These are phyloP conservation scores for Drosophila robusta DNA, from an alignment of 2,888 invertebrate species.

Conservation along the genomic window DNA sequence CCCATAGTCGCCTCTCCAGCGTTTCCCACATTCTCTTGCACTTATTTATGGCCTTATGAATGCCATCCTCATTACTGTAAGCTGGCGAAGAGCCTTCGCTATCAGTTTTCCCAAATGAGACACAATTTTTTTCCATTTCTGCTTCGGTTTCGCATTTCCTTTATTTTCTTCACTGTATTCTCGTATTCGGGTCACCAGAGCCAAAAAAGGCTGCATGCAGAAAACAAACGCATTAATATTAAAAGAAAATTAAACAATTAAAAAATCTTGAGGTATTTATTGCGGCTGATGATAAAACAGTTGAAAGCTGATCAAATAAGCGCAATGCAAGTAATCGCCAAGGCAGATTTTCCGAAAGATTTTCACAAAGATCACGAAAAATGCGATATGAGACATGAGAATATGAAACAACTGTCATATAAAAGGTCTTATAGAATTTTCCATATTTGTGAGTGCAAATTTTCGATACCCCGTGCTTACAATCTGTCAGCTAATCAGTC, in stretches of 20 bases:
- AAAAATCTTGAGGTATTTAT: constrained; percentile 32
- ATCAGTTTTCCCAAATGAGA: constrained; percentile 52
- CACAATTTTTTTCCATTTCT: constrained; percentile 21
- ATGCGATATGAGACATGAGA: too few relatives aligned
- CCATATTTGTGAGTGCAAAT: too few relatives aligned
- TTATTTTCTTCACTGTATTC: neutral
- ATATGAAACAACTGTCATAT: too few relatives aligned
- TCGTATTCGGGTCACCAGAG: constrained; percentile 34
- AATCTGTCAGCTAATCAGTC: neutral
- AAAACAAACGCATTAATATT: constrained; percentile 37
- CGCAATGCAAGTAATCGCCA: neutral
- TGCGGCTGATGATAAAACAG: constrained; percentile 10
- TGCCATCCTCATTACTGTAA: constrained; percentile 45
- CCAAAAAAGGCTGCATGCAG: constrained; percentile 2
- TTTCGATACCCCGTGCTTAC: neutral
- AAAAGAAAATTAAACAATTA: constrained; percentile 70
- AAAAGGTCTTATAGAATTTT: too few relatives aligned
- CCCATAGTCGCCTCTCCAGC: neutral
- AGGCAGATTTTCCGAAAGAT: neutral
- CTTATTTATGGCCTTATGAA: constrained; percentile 61
- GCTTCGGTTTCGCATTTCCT: constrained; percentile 32
- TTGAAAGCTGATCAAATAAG: constrained; percentile 5
- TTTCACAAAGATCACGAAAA: too few relatives aligned
- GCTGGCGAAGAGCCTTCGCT: constrained; percentile 22
- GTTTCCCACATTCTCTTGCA: constrained; percentile 15